phyloP scores from a whole-genome alignment of 2,888 invertebrate species.

The Germaria angustata region DNA sequence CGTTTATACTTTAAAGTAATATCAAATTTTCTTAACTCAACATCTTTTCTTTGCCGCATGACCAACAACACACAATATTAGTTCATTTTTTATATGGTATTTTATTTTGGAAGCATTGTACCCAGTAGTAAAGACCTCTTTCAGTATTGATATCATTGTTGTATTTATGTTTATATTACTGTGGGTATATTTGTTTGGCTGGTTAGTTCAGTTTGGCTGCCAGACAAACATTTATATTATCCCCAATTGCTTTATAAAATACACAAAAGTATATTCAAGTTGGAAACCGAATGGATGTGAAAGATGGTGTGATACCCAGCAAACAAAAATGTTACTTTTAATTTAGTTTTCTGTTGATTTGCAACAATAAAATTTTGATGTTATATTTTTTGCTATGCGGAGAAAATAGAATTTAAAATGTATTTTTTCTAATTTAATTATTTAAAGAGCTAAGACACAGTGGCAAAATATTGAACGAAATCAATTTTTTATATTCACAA shows the following conservation, averaged over 20 bases:
- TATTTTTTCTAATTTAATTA: too few species aligned
- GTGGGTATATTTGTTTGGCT: conserved; percentile 1
- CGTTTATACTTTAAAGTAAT: conserved; percentile 48
- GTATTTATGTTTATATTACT: conserved; percentile 10
- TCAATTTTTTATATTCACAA: too few species aligned
- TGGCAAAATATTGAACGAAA: too few species aligned
- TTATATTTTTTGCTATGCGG: too few species aligned
- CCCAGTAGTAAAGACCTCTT: conserved; percentile 45
- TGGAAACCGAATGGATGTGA: background rate
- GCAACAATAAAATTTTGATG: too few species aligned
- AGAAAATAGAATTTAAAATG: too few species aligned
- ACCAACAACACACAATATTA: background rate
- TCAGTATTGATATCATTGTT: conserved; percentile 40
- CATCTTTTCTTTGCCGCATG: conserved; percentile 17
- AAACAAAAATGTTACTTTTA: background rate
- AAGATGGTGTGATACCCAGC: background rate
- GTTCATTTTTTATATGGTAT: background rate
- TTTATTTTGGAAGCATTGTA: conserved; percentile 27
- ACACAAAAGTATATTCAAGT: conserved; percentile 20
- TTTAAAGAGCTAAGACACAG: too few species aligned
- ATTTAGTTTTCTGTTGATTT: background rate
- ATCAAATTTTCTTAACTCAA: conserved; percentile 54
- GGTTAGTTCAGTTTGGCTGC: background rate
- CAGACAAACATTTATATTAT: conserved; percentile 26
- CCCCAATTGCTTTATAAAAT: conserved; percentile 28